phyloP scores from a whole-genome alignment of 2,888 invertebrate species.

The Mesorhabditis spiculigera region DNA sequence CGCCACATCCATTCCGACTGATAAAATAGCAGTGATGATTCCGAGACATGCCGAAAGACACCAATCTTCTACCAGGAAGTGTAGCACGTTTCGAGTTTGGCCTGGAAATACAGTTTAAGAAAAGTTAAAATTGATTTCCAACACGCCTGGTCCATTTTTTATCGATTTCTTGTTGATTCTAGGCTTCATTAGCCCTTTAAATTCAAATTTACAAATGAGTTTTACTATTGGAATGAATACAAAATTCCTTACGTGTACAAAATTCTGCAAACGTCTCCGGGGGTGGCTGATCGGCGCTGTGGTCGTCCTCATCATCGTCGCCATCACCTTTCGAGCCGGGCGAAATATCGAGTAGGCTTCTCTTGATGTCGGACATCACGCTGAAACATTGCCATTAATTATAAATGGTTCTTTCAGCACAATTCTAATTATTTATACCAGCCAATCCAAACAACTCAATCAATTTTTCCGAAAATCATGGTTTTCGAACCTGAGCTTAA shows the following conservation, averaged over 20 bases:
- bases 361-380: constrained; percentile 44
- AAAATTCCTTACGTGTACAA: constrained; percentile 28
- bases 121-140: too few species aligned
- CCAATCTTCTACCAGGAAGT: constrained; percentile 47
- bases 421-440: too few species aligned
- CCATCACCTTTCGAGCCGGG: constrained; percentile 22
- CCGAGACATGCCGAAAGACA: constrained; percentile 40
- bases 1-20: constrained; percentile 46
- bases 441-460: too few species aligned
- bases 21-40: constrained; percentile 39
- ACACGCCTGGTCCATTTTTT: too few species aligned
- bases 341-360: constrained; percentile 36
- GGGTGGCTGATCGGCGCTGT: constrained; percentile 25
- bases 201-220: too few species aligned
- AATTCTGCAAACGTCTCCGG: constrained; percentile 39
- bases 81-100: constrained; percentile 41
- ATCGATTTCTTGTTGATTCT: too few species aligned
- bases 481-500: too few species aligned
- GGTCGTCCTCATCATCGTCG: constrained; percentile 27
- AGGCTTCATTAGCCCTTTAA: too few species aligned
- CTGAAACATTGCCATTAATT: constrained; percentile 22
- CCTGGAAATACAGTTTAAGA: constrained; percentile 18
- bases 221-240: not conserved
- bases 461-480: too few species aligned
- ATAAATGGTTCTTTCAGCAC: constrained; percentile 1